Conservation (phyloP, 2,888 invertebrate species). For the Phlogophora meticulosa region DNA sequence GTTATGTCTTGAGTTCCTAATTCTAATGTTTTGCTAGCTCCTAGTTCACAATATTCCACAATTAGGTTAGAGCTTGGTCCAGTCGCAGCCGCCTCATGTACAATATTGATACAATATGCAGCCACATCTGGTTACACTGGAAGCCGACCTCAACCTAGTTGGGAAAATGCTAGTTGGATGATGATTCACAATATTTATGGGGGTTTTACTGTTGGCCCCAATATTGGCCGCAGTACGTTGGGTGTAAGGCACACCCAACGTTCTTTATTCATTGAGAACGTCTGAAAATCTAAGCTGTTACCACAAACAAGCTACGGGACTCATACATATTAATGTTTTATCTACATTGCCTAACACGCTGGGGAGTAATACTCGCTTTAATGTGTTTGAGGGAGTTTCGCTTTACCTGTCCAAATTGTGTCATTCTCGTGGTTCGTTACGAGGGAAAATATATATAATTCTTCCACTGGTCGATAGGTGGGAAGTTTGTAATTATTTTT, state of each 20-base stretch:
- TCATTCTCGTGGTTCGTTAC: slow-evolving; percentile 55
- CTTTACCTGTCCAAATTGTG: slow-evolving; percentile 76
- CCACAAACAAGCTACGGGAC: slow-evolving; percentile 83
- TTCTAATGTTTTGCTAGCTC: neutral
- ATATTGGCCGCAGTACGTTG: slow-evolving; percentile 15
- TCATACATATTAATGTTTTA: slow-evolving; percentile 90
- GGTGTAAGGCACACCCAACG: slow-evolving; percentile 46
- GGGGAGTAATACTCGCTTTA: slow-evolving; percentile 80
- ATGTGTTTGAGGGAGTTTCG: slow-evolving; percentile 84
- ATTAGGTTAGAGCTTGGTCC: neutral
- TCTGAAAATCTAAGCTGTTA: slow-evolving; percentile 84
- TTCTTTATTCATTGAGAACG: slow-evolving; percentile 85
- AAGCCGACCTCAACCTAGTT: slow-evolving; percentile 1
- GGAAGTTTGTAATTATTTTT: slow-evolving; percentile 42
- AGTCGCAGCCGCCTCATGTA: neutral
- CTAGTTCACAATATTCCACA: neutral
- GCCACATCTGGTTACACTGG: neutral
- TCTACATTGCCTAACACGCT: slow-evolving; percentile 84
- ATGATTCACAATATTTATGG: slow-evolving; percentile 19
- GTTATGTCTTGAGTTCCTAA: too few relatives aligned
- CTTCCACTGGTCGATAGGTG: slow-evolving; percentile 32
- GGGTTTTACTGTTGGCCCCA: slow-evolving; percentile 15
- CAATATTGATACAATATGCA: slow-evolving; percentile 11
- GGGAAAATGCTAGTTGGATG: slow-evolving; percentile 1
- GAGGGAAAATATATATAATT: slow-evolving; percentile 48